Conservation (phyloP, 2,113 vertebrate genomes). For the Cervus canadensis region DNA sequence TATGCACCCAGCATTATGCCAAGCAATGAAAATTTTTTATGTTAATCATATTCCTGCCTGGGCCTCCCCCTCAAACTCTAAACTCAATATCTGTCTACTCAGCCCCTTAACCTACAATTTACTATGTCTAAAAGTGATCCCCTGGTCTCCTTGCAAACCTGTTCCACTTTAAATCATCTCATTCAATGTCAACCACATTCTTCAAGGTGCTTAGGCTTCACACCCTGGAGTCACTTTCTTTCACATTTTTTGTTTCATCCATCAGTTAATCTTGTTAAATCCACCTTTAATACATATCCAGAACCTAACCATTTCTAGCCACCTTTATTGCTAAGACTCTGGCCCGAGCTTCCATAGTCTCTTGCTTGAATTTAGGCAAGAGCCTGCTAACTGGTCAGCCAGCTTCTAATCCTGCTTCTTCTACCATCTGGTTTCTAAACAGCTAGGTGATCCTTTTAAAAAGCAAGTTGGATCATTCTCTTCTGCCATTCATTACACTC, state of each 20-base stretch:
- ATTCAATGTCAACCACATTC: neutral
- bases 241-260: neutral
- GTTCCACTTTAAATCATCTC: neutral
- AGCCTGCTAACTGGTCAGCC: neutral
- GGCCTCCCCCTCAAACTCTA: neutral
- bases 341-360: too few species aligned
- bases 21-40: neutral
- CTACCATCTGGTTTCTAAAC: neutral
- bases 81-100: neutral
- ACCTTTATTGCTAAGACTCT: neutral
- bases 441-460: neutral
- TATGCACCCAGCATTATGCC: neutral
- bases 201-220: neutral
- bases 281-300: neutral
- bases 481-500: neutral
- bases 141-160: neutral
- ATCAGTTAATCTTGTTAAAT: neutral
- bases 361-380: neutral
- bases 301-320: neutral
- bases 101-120: neutral
- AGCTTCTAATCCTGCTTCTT: neutral
- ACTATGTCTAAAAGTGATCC: neutral
- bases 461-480: neutral
- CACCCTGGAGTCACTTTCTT: neutral
- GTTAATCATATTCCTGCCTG: neutral